Percentiles rank a stretch among this genome's conserved stretches.
These are phyloP conservation scores for Drosophila maculinotata DNA, from an alignment of 2,888 invertebrate genomes.

Conservation along the genomic window DNA sequence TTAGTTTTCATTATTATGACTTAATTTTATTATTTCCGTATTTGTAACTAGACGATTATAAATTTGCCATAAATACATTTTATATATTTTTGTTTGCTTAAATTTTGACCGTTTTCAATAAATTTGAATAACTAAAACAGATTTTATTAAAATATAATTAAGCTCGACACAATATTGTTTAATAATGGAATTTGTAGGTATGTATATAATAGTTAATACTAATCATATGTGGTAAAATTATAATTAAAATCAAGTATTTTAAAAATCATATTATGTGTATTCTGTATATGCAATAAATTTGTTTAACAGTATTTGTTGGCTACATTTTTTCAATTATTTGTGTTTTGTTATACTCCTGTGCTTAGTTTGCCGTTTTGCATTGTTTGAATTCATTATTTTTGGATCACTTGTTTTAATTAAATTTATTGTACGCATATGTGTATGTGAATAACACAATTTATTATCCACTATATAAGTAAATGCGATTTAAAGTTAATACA, in stretches of 20 bases:
- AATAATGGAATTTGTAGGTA: neutral
- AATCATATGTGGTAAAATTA: too few relatives aligned
- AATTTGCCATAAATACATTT: constrained; percentile 53
- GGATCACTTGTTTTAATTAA: neutral
- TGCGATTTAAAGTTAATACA: constrained; percentile 1
- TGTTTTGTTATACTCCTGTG: neutral
- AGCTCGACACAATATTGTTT: constrained; percentile 1
- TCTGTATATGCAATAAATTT: neutral
- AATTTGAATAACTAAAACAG: neutral
- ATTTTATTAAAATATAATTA: neutral
- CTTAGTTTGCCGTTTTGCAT: neutral
- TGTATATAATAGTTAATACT: neutral
- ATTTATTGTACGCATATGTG: neutral
- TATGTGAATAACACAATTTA: neutral
- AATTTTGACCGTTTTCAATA: constrained; percentile 7
- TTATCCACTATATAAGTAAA: neutral
- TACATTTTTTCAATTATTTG: neutral
- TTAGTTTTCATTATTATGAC: constrained; percentile 19
- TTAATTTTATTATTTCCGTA: constrained; percentile 22
- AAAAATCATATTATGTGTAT: too few relatives aligned
- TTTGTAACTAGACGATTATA: constrained; percentile 75
- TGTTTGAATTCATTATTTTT: neutral
- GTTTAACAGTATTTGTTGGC: neutral
- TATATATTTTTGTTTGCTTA: constrained; percentile 6
- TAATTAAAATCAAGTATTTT: too few relatives aligned